These are phyloP conservation scores for Rhyacophila evoluta DNA, from an alignment of 2,888 invertebrate species.

Conservation along the genomic window DNA sequence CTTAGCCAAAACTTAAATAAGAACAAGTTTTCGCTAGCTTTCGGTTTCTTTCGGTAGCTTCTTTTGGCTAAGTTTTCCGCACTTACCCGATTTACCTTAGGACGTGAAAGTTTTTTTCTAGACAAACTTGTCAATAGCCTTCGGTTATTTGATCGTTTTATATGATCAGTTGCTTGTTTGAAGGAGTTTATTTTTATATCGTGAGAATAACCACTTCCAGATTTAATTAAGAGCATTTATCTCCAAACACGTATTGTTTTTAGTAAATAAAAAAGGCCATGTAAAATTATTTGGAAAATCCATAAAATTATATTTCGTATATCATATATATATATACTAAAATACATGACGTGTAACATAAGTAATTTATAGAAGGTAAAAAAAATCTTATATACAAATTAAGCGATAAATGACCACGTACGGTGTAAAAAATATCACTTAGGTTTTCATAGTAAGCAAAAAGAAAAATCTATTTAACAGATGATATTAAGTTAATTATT, in stretches of 20 bases:
- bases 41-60: constrained; percentile 46
- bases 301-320: too few relatives aligned
- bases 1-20: constrained; percentile 51
- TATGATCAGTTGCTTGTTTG: neutral
- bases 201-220: neutral
- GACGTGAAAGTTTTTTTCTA: constrained; percentile 46
- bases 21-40: constrained; percentile 49
- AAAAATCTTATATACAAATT: too few relatives aligned
- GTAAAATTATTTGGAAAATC: too few relatives aligned
- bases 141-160: constrained; percentile 13
- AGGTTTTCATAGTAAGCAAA: too few relatives aligned
- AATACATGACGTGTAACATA: too few relatives aligned
- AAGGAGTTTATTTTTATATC: neutral
- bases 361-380: too few relatives aligned
- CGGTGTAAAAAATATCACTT: too few relatives aligned
- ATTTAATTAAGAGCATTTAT: neutral
- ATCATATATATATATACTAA: too few relatives aligned
- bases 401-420: too few relatives aligned
- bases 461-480: too few relatives aligned
- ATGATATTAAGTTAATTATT: too few relatives aligned
- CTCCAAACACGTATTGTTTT: neutral
- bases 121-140: constrained; percentile 53
- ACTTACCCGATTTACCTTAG: constrained; percentile 49
- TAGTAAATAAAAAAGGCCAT: too few relatives aligned
- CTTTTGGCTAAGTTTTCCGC: constrained; percentile 40